Conservation (phyloP, 2,113 vertebrate species). For the Calcarius ornatus region DNA sequence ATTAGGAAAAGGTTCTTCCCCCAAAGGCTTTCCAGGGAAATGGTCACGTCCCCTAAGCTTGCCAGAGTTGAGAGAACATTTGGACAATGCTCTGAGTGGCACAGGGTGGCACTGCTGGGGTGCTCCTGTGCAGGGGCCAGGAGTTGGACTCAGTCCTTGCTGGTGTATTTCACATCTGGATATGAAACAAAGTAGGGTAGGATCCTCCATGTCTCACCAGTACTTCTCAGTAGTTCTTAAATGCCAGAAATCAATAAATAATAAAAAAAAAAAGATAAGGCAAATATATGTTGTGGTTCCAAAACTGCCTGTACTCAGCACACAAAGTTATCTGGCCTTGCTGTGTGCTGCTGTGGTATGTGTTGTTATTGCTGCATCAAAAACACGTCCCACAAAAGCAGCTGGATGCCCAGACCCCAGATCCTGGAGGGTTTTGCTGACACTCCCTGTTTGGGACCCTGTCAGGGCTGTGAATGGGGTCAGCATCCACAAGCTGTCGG, state of each 20-base stretch:
- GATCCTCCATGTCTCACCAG: neutral
- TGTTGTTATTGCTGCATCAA: neutral
- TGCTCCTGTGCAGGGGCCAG: neutral
- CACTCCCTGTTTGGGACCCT: no score
- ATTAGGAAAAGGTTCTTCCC: neutral
- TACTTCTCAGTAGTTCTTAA: neutral
- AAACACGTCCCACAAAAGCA: neutral
- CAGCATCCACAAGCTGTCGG: rapidly evolving
- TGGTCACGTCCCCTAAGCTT: neutral
- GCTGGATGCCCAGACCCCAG: neutral
- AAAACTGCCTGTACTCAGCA: rapidly evolving
- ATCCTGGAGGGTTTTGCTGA: neutral
- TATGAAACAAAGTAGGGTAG: neutral
- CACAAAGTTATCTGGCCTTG: neutral
- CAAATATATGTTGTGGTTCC: rapidly evolving
- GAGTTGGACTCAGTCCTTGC: rapidly evolving
- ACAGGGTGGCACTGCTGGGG: neutral
- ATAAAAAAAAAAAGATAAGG: neutral
- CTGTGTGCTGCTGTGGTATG: rapidly evolving
- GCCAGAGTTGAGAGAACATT: neutral
- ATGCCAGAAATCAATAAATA: neutral
- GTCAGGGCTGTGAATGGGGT: neutral
- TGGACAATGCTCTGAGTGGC: neutral
- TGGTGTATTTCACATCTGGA: neutral
- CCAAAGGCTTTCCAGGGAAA: neutral